Evolutionary conservation across 1,140 invertebrate genomes (phyloP), one percentile per base, ranked within the genome.

Genomic region (Calliopsis andreniformis): DNA sequence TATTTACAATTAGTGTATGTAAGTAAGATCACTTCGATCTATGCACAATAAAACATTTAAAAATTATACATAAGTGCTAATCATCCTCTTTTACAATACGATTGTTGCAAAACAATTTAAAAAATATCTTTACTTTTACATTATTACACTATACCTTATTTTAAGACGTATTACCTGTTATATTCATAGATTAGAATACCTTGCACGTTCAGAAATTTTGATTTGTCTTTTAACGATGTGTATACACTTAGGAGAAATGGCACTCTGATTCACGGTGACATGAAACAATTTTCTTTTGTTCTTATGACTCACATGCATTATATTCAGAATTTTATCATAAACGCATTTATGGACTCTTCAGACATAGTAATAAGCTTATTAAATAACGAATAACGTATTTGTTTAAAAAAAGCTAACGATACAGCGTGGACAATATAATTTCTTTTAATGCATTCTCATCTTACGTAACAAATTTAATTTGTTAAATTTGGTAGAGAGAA

Each of bases 401-500:
- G 8, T 80, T 63, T 61, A n/a, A n/a, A n/a, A n/a, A n/a, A n/a
- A n/a, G n/a, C n/a, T n/a, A n/a, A n/a, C n/a, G n/a, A n/a, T n/a
- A n/a, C n/a, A n/a, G n/a, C n/a, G n/a, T n/a, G n/a, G n/a, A n/a
- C n/a, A n/a, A n/a, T n/a, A n/a, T n/a, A n/a, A n/a, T n/a, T n/a
- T n/a, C n/a, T n/a, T n/a, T n/a, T n/a, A n/a, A 82, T 47, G 76
- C 81, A 83, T 86, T 90, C 89, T 89, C 87, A 59, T 91, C 90
- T 89, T 79, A 83, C 71, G 67, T 84, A 78, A 75, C 76, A 91
- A 91, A 91, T 91, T 91, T 90, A 91, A 86, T 76, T 55, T 18
- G 79, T 83, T 90, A 90, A 91, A 91, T 89, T 81, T 78, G 86
- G 88, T 82, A 91, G 89, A 91, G 88, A 90, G 89, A 88, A 88